Evolutionary conservation across 2,797 vertebrate species (phyloP), one percentile per base, ranked within the genome.

Genomic region (Phoebastria nigripes): DNA sequence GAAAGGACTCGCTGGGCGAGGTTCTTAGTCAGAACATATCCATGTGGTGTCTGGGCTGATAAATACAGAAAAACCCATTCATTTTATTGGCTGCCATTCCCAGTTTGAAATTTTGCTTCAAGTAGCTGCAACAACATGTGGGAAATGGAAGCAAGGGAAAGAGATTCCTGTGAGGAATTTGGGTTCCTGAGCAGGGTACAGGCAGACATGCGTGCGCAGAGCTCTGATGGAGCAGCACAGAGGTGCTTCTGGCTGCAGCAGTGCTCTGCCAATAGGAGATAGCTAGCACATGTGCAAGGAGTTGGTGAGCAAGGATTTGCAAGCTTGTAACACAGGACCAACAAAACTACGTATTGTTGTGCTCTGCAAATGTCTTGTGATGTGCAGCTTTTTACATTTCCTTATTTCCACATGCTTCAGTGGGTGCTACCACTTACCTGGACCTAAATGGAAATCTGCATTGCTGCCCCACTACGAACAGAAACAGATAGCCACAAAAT

Each of bases 141-240:
- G 55, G 82, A 79, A 85, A 73, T 13, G 9, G 33, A 56, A 55
- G 4, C 7, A 41, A 56, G 12, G 8, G 9, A 33, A 80, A 74
- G 33, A 78, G 3, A 5, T 14, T 41, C 28, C 26, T 78, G 56
- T 31, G 12, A 47, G 17, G 25, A 78, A 22, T 73, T 39, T 42
- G 31, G 4, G 8, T 21, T 82, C 42, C 33, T 62, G 15, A 19
- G 9, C 2, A 87, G 22, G 16, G 4, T n/a, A 1, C 44, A 59
- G 24, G 12, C 8, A 87, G 9, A 21, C 0, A 0, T 35, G 17
- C n/a, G 25, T 20, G 6, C 5, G 3, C 17, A 56, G 42, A 61
- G 39, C 3, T 33, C 6, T 61, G 18, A 26, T 17, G 29, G 26
- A 62, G 3, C 12, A 42, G n/a, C 7, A 16, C 8, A 24, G 4